phyloP scores from a whole-genome alignment of 2,888 invertebrate genomes.

The Trachelus tabidus region DNA sequence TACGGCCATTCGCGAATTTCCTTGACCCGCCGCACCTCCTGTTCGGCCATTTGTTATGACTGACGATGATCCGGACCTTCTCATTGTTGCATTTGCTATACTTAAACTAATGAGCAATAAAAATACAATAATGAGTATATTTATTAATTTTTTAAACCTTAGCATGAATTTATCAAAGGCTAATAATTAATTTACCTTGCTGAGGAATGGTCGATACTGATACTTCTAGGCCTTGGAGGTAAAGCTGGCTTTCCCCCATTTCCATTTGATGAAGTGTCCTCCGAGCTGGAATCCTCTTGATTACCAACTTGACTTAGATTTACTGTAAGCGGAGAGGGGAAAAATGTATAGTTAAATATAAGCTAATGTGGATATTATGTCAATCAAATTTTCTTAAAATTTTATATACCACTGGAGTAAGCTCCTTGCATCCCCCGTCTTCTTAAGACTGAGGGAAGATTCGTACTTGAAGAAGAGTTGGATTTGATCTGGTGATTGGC shows the following conservation, averaged over 20 bases:
- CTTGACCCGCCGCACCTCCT: slow-evolving; percentile 39
- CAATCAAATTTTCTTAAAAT: background rate
- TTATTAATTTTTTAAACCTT: background rate
- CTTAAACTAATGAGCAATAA: slow-evolving; percentile 39
- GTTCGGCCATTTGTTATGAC: slow-evolving; percentile 55
- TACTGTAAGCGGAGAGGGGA: slow-evolving; percentile 66
- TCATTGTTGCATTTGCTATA: slow-evolving; percentile 47
- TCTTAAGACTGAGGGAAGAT: slow-evolving; percentile 67
- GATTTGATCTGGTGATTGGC: slow-evolving; percentile 66
- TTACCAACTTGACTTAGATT: slow-evolving; percentile 75
- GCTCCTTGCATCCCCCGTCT: slow-evolving; percentile 74
- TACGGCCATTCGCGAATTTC: slow-evolving; percentile 43
- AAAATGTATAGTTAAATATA: slow-evolving; percentile 7
- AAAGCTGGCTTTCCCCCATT: slow-evolving; percentile 70
- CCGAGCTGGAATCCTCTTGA: slow-evolving; percentile 86
- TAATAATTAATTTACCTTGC: slow-evolving; percentile 39
- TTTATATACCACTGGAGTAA: slow-evolving; percentile 73
- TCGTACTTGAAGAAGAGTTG: slow-evolving; percentile 44
- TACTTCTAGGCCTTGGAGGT: slow-evolving; percentile 75
- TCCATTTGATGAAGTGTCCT: slow-evolving; percentile 71
- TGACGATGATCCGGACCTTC: slow-evolving; percentile 52
- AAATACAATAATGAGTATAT: slow-evolving; percentile 12
- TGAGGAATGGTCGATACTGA: slow-evolving; percentile 72
- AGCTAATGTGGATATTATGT: background rate
- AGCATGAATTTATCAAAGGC: background rate